Evolutionary conservation across 2,113 vertebrate species (phyloP), one percentile per base, ranked within the genome.

Genomic region (Agapornis roseicollis): DNA sequence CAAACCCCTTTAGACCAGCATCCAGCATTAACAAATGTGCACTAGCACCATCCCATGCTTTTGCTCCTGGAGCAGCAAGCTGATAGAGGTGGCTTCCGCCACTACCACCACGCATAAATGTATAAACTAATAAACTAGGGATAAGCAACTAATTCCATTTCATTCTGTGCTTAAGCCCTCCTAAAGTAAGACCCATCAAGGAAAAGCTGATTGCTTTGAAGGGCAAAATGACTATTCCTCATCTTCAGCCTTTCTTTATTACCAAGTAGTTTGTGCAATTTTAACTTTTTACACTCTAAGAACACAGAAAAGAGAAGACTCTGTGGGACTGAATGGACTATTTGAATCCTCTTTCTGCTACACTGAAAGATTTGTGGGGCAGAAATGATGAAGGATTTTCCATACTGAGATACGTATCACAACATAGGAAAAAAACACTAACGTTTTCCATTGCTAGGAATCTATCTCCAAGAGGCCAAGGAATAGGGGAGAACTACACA

Each of bases 21-120:
- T 44, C 13, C n/a, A 71, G 31, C 24, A 7, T 28, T 61, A 77
- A n/a, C 33, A 39, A 11, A 28, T 3, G 10, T 42, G 17, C 13
- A 23, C 7, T 15, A 19, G 17, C 33, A 47, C 25, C 18, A 69
- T 6, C 4, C 47, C 33, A 25, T 22, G 9, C 14, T 88, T 74
- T 66, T 0, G 0, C 6, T 61, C 10, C 42, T 23, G 25, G 6
- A 70, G 11, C 37, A 28, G 46, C 17, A 78, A 65, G 29, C 11
- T 25, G 44, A 18, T 44, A 6, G 35, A 42, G 11, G 23, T 44
- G 17, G 16, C 50, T 27, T 79, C 1, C 4, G 39, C 20, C 7
- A 23, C 39, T 17, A 13, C 10, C 18, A 46, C 20, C 29, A 69
- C 31, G 11, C 28, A 55, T 1, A 86, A 33, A 31, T 42, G 47